These are phyloP conservation scores for Drosophila mauritiana DNA, from an alignment of 1,140 invertebrate species.

Conservation along the genomic window DNA sequence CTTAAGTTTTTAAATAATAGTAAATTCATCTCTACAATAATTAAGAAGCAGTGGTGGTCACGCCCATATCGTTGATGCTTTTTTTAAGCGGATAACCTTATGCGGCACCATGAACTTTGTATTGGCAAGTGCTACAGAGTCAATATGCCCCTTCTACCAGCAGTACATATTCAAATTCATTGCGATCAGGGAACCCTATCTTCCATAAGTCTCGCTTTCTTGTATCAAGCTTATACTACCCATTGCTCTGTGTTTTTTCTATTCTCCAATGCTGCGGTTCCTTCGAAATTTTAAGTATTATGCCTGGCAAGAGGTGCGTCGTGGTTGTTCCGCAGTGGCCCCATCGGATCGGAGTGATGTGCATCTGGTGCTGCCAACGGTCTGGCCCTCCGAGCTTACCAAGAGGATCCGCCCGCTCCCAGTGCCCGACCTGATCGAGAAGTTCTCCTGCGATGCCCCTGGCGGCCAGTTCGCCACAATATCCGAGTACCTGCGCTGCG, in stretches of 20 bases:
- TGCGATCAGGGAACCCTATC: conserved; percentile 7
- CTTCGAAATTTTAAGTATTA: conserved; percentile 51
- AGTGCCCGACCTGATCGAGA: conserved; percentile 34
- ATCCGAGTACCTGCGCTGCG: conserved; percentile 8
- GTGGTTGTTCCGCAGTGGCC: not conserved
- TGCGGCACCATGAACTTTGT: too few relatives aligned
- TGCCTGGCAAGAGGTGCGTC: not conserved
- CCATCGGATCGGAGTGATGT: conserved; percentile 2
- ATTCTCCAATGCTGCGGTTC: conserved; percentile 24
- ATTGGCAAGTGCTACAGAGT: too few relatives aligned
- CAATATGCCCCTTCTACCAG: too few relatives aligned
- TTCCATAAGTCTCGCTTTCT: not conserved
- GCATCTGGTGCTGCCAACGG: conserved; percentile 26
- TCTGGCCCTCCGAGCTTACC: conserved; percentile 16
- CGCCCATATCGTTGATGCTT: too few relatives aligned
- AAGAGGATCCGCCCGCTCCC: conserved; percentile 14
- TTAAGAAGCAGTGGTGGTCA: too few relatives aligned
- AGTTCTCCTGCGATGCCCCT: conserved; percentile 7
- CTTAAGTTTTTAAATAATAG: too few relatives aligned
- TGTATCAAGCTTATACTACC: not conserved
- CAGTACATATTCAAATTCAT: too few relatives aligned
- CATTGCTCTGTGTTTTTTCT: not conserved
- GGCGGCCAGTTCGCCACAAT: conserved; percentile 7
- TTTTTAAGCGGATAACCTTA: too few relatives aligned
- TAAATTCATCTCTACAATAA: too few relatives aligned